These are phyloP conservation scores for Drosophila macrospina DNA, from an alignment of 2,888 invertebrate genomes.

Conservation along the genomic window DNA sequence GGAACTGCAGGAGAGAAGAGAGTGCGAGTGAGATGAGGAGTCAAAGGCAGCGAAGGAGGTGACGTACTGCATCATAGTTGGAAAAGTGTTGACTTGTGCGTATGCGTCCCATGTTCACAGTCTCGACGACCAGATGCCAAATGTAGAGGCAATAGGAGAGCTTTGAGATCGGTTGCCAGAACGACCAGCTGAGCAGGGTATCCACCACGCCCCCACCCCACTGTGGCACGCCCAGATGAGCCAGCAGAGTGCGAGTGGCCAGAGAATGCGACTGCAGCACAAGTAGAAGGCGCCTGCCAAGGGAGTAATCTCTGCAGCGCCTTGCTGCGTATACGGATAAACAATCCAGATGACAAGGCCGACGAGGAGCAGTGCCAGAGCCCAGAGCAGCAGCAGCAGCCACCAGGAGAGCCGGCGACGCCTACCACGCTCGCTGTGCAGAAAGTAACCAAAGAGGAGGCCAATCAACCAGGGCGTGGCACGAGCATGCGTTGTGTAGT, in stretches of 20 bases:
- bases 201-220: slow-evolving; percentile 77
- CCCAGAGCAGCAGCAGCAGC: slow-evolving; percentile 59
- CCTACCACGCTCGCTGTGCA: slow-evolving; percentile 53
- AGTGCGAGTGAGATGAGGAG: background rate
- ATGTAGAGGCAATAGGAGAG: slow-evolving; percentile 82
- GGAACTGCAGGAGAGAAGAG: slow-evolving; percentile 41
- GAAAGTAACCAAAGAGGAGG: slow-evolving; percentile 72
- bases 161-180: slow-evolving; percentile 81
- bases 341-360: slow-evolving; percentile 66
- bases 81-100: slow-evolving; percentile 75
- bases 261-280: slow-evolving; percentile 75
- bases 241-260: slow-evolving; percentile 82
- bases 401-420: slow-evolving; percentile 30
- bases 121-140: slow-evolving; percentile 74
- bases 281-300: slow-evolving; percentile 47
- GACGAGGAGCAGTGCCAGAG: slow-evolving; percentile 53
- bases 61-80: slow-evolving; percentile 73
- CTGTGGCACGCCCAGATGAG: slow-evolving; percentile 80
- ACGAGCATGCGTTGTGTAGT: slow-evolving; percentile 73
- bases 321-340: slow-evolving; percentile 55
- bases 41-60: background rate
- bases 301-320: slow-evolving; percentile 25
- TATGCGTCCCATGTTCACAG: slow-evolving; percentile 56
- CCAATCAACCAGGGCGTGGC: slow-evolving; percentile 80
- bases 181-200: slow-evolving; percentile 72